A percentile compares a stretch with the other conserved stretches of the same genome.
Evolutionary conservation across 2,113 vertebrate genomes (phyloP).

Genomic region (Pseudois nayaur): DNA sequence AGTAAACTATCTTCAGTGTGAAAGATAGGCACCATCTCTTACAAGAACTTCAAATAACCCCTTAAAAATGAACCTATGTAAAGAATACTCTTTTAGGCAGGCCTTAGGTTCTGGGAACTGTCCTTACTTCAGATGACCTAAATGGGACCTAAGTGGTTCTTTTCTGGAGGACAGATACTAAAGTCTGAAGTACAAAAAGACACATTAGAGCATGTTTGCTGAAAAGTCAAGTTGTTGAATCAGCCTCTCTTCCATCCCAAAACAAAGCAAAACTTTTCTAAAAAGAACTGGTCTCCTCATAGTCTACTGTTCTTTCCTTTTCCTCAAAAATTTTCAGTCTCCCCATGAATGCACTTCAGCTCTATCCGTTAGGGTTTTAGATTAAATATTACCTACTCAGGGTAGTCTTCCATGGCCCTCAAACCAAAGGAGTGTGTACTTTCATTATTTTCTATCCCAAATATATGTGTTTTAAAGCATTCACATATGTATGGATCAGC

Average conservation of each 20-base stretch:
- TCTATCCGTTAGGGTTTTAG: not conserved
- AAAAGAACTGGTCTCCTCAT: not conserved
- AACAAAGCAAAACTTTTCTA: not conserved
- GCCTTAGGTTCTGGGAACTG: not conserved
- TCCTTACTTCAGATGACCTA: not conserved
- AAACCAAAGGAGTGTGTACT: not conserved
- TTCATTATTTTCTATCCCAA: not conserved
- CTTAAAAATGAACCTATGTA: slow-evolving; percentile 16
- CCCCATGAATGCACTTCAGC: not conserved
- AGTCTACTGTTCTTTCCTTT: not conserved
- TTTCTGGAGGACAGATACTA: not conserved
- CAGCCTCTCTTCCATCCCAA: not conserved
- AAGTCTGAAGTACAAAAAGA: not conserved
- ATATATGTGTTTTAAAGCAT: not conserved
- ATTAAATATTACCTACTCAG: not conserved
- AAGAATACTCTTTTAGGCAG: not conserved
- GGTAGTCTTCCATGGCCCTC: not conserved
- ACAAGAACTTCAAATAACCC: slow-evolving; percentile 7
- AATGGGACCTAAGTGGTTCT: too few relatives aligned
- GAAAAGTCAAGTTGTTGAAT: not conserved
- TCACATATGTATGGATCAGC: not conserved
- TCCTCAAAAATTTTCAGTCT: not conserved
- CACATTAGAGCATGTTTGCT: not conserved
- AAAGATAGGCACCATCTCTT: not conserved
- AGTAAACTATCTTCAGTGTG: slow-evolving; percentile 4